These are phyloP conservation scores for Drosophila cardini DNA, from an alignment of 1,140 invertebrate genomes.

Conservation along the genomic window DNA sequence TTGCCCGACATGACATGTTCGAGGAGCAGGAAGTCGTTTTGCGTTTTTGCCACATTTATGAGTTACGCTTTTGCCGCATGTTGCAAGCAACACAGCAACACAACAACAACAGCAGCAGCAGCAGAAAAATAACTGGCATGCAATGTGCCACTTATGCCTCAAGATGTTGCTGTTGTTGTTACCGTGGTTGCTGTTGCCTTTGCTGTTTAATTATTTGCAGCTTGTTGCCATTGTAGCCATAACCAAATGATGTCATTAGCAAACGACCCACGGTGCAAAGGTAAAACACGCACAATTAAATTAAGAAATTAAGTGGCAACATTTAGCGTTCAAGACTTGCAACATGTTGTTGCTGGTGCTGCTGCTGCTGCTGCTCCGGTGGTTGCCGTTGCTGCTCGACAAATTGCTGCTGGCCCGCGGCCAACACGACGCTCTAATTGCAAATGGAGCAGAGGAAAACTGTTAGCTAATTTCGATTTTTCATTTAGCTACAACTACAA, in stretches of 20 bases:
- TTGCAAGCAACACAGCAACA: slow-evolving; percentile 65
- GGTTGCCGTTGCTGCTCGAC: not conserved
- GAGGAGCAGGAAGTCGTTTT: slow-evolving; percentile 81
- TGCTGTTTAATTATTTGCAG: slow-evolving; percentile 46
- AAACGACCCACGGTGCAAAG: slow-evolving; percentile 39
- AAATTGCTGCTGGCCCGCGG: slow-evolving; percentile 53
- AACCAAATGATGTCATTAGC: slow-evolving; percentile 76
- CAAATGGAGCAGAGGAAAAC: slow-evolving; percentile 65
- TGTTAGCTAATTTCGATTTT: slow-evolving; percentile 55
- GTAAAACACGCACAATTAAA: slow-evolving; percentile 62
- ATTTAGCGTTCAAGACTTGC: slow-evolving; percentile 61
- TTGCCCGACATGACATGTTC: slow-evolving; percentile 71
- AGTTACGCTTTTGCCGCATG: slow-evolving; percentile 67
- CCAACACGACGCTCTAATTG: slow-evolving; percentile 74
- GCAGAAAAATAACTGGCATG: slow-evolving; percentile 42
- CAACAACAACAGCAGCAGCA: too few relatives aligned
- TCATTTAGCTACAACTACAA: slow-evolving; percentile 28
- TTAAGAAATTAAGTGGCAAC: slow-evolving; percentile 79
- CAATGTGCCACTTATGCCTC: slow-evolving; percentile 58
- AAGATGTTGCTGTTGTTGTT: slow-evolving; percentile 4
- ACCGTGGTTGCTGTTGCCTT: slow-evolving; percentile 8
- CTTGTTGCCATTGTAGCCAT: slow-evolving; percentile 46
- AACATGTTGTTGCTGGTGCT: slow-evolving; percentile 59
- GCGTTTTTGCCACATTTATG: slow-evolving; percentile 75
- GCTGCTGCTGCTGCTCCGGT: slow-evolving; percentile 37